phyloP scores from a whole-genome alignment of 2,797 vertebrate species.

The Sebastolobus alascanus region DNA sequence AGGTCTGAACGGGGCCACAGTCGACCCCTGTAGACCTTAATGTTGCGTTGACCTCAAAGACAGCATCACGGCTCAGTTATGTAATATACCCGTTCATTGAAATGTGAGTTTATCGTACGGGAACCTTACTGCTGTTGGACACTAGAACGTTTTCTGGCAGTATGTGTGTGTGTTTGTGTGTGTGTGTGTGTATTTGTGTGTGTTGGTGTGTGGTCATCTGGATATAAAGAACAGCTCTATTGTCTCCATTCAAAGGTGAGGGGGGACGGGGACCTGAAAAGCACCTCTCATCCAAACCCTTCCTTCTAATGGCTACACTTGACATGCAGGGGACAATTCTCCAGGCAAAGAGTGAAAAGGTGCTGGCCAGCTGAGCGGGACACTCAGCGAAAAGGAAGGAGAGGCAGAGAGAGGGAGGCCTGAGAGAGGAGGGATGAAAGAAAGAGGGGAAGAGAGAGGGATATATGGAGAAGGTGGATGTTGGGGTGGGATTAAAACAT shows the following conservation, averaged over 20 bases:
- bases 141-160: slow-evolving; percentile 63
- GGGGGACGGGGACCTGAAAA: slow-evolving; percentile 77
- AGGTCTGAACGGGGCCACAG: no score
- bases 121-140: slow-evolving; percentile 44
- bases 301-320: slow-evolving; percentile 83
- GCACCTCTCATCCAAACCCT: slow-evolving; percentile 82
- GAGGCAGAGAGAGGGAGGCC: slow-evolving; percentile 55
- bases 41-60: neutral
- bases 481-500: slow-evolving; percentile 27
- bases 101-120: slow-evolving; percentile 49
- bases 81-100: slow-evolving; percentile 47
- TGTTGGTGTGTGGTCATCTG: slow-evolving; percentile 76
- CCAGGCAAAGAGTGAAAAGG: slow-evolving; percentile 80
- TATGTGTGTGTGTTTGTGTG: slow-evolving; percentile 43
- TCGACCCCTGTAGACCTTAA: neutral
- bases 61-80: neutral
- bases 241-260: slow-evolving; percentile 82
- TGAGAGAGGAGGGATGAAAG: slow-evolving; percentile 62
- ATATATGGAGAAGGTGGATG: slow-evolving; percentile 47
- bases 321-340: slow-evolving; percentile 84
- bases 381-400: slow-evolving; percentile 64
- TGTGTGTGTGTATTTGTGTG: slow-evolving; percentile 63
- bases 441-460: slow-evolving; percentile 44
- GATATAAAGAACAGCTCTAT: slow-evolving; percentile 78
- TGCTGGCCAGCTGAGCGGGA: slow-evolving; percentile 77